Evolutionary conservation across 2,113 vertebrate genomes (phyloP).

Genomic region (Vanacampus margaritifer): DNA sequence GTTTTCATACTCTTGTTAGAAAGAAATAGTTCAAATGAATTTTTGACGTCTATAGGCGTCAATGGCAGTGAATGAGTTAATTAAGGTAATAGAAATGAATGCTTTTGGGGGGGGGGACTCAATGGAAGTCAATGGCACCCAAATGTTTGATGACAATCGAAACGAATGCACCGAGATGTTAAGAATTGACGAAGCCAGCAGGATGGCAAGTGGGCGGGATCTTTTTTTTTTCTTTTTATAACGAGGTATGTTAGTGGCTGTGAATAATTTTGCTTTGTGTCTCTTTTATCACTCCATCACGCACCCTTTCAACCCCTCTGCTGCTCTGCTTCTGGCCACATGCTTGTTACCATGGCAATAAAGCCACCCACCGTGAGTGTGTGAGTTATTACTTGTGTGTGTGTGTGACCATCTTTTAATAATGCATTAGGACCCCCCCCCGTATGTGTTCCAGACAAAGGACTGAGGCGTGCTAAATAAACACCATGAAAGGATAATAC

Average conservation of each 20-base stretch:
- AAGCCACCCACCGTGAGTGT: constrained; percentile 36
- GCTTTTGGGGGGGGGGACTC: too few species aligned
- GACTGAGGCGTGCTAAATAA: background rate
- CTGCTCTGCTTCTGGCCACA: constrained; percentile 35
- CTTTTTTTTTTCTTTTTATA: background rate
- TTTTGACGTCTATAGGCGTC: too few species aligned
- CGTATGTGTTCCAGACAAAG: constrained; percentile 36
- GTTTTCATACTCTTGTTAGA: too few species aligned
- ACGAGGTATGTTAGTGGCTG: too few species aligned
- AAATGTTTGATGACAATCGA: too few species aligned
- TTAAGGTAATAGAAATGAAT: too few species aligned
- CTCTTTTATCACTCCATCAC: constrained; percentile 16
- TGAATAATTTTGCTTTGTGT: background rate
- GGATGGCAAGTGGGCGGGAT: too few species aligned
- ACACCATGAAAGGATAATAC: background rate
- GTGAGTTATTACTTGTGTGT: constrained; percentile 38
- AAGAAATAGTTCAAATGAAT: too few species aligned
- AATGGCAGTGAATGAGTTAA: too few species aligned
- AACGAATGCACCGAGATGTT: too few species aligned
- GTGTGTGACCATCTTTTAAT: constrained; percentile 58
- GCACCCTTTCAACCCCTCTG: constrained; percentile 33
- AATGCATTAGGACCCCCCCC: constrained; percentile 59
- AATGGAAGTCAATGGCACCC: too few species aligned
- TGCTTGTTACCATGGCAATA: constrained; percentile 51
- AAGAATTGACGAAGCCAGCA: too few species aligned